Percentiles rank a stretch among this genome's conserved stretches.
Evolutionary conservation across 23 tunicate species (phyloP).

Genomic region (Halocynthia roretzi): DNA sequence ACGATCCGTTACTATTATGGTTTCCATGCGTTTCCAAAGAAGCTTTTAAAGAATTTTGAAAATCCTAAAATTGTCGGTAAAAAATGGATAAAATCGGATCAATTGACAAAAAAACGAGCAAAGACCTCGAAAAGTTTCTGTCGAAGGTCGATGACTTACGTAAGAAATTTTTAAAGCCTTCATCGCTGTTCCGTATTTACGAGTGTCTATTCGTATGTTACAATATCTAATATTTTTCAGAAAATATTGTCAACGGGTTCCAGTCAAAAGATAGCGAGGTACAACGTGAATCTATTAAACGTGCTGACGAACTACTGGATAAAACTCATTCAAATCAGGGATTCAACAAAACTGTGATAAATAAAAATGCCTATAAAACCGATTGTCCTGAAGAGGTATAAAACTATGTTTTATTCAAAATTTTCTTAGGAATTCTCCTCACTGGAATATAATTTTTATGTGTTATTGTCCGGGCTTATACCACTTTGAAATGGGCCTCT

Average conservation of each 20-base stretch:
- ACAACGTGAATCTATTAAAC: constrained; percentile 45
- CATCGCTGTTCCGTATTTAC: no score
- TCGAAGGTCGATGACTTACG: constrained; percentile 54
- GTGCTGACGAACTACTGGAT: constrained; percentile 50
- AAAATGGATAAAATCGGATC: no score
- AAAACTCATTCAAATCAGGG: constrained; percentile 21
- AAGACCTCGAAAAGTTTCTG: constrained; percentile 72
- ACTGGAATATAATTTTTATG: no score
- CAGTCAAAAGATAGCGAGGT: constrained; percentile 29
- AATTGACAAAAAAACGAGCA: constrained; percentile 5
- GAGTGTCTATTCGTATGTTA: not conserved
- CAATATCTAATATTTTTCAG: constrained; percentile 7
- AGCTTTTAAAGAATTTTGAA: no score
- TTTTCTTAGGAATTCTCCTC: no score
- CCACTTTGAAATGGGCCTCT: no score
- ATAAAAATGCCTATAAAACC: constrained; percentile 56
- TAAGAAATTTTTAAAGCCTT: not conserved
- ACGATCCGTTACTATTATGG: no score
- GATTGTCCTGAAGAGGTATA: not conserved
- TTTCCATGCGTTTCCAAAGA: no score
- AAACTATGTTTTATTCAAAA: not conserved
- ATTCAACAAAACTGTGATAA: constrained; percentile 58
- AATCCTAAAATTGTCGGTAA: no score
- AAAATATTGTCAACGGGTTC: constrained; percentile 49
- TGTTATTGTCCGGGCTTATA: no score